Evolutionary conservation across 2,888 invertebrate species (phyloP), one percentile per base, ranked within the genome.

Genomic region (Venustoraphidia nigricollis): DNA sequence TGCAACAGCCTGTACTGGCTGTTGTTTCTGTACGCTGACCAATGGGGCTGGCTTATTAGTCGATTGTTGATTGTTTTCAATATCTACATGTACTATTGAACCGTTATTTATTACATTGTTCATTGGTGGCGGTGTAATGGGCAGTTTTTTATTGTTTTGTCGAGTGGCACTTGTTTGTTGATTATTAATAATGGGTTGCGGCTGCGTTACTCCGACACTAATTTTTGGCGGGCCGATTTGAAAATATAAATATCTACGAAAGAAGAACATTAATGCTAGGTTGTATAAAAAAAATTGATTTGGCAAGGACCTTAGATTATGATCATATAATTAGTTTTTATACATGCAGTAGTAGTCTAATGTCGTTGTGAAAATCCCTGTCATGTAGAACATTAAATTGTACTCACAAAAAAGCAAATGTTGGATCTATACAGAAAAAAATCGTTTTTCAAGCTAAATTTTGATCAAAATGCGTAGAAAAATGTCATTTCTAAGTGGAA

Each of bases 171-270:
- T 60, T 41, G 58, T 52, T 50, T 58, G 57, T 51, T 53, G 54
- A 47, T 54, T 50, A 41, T 51, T 54, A 47, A 54, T 55, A 41
- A 56, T 59, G 9, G 58, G 44, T 50, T 56, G 57, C 3, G 57
- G 47, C 50, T 53, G 53, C 46, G 52, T 55, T 44, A 55, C 59
- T 9, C 59, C 50, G 14, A 54, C 46, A 6, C 56, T 57, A 41
- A 55, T 60, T 45, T 63, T 65, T 51, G 64, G 59, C 54, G 63
- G 66, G 10, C 65, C 64, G 9, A 65, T 60, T 64, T 66, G 51
- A 45, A 57, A 55, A 48, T 27, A 27, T 27, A 27, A 27, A 27
- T 27, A 27, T 27, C 27, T 27, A 27, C 27, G 6, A 27, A 27
- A 27, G 3, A 27, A 27, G 6, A 27, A 27, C 27, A 5, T 27